These are phyloP conservation scores for Malurus splendens DNA, from an alignment of 2,797 vertebrate species.

Conservation along the genomic window DNA sequence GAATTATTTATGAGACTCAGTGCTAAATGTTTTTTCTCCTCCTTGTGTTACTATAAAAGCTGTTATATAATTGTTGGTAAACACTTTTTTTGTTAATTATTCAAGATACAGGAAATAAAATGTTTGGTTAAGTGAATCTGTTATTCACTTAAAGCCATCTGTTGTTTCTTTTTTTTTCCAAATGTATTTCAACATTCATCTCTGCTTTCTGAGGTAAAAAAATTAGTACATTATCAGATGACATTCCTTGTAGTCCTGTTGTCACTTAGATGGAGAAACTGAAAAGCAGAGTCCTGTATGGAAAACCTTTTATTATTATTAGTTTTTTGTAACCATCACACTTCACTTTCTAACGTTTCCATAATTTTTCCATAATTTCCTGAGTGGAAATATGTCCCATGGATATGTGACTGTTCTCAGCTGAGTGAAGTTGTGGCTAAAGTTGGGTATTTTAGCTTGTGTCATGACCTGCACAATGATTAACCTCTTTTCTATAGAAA, in stretches of 20 bases:
- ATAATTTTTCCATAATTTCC: no score
- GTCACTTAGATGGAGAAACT: not conserved
- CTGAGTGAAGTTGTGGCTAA: not conserved
- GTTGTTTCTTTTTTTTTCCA: not conserved
- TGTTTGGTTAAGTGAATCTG: conserved; percentile 45
- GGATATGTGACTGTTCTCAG: not conserved
- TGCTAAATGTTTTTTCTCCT: conserved; percentile 59
- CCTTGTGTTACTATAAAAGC: conserved; percentile 52
- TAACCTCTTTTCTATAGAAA: not conserved
- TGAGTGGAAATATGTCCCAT: not conserved
- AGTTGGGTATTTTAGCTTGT: not conserved
- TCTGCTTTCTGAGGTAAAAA: conserved; percentile 4
- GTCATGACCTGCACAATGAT: not conserved
- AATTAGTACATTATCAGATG: not conserved
- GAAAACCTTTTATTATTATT: not conserved
- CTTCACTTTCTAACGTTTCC: not conserved
- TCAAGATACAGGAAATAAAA: conserved; percentile 57
- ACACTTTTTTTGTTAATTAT: conserved; percentile 61
- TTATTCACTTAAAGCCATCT: conserved; percentile 27
- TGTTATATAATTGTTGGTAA: conserved; percentile 62
- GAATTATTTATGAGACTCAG: conserved; percentile 72
- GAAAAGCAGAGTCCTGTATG: not conserved
- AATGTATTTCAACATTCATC: not conserved
- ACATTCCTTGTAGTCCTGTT: not conserved
- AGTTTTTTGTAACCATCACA: not conserved